Percentiles rank a stretch among this genome's conserved stretches.
Conservation (phyloP, 1,140 invertebrate genomes). For the Schlechtendalia chinensis region DNA sequence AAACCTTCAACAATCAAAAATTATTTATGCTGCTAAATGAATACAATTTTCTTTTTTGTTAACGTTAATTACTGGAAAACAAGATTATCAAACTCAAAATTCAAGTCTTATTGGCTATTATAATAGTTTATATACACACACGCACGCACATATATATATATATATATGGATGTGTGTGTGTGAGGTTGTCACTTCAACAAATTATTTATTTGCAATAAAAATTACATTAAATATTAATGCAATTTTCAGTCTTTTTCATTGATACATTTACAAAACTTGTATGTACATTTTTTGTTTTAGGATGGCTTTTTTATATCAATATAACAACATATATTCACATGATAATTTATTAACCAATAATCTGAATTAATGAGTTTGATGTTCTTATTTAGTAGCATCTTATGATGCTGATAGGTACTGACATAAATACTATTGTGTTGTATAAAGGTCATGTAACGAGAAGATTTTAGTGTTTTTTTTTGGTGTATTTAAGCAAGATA, state of each 20-base stretch:
- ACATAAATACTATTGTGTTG: neutral
- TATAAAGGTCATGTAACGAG: neutral
- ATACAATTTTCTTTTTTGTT: neutral
- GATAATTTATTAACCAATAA: conserved; percentile 9
- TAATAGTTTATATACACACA: neutral
- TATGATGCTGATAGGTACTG: neutral
- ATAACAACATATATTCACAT: neutral
- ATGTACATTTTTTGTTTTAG: neutral
- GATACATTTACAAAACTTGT: too few species aligned
- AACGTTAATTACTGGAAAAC: neutral
- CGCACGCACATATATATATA: too few species aligned
- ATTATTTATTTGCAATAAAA: too few species aligned
- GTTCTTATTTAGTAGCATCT: neutral
- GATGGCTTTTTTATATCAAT: neutral
- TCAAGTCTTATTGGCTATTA: conserved; percentile 12
- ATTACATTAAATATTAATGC: too few species aligned
- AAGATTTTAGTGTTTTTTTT: too few species aligned
- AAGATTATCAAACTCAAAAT: conserved; percentile 4
- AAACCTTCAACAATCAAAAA: neutral
- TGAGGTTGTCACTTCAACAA: too few species aligned
- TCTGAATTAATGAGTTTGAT: conserved; percentile 2
- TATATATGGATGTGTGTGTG: too few species aligned
- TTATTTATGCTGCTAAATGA: neutral
- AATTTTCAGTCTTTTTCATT: too few species aligned
- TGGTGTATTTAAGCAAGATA: too few species aligned